Evolutionary conservation across 2,888 invertebrate genomes (phyloP).

Genomic region (Tiliacea aurago): DNA sequence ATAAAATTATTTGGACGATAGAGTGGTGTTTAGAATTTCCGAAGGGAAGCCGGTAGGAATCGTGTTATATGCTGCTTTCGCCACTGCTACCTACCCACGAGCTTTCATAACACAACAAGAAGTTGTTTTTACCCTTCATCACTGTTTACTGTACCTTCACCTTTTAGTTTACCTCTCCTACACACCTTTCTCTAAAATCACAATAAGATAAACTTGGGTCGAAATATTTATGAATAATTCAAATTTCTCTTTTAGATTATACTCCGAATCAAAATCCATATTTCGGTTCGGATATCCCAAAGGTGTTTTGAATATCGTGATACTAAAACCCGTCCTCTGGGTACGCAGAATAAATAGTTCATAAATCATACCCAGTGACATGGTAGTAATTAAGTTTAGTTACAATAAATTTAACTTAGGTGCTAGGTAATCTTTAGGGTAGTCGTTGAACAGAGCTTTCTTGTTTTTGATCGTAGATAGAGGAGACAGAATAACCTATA

Average conservation of each 20-base stretch:
- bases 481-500: background rate
- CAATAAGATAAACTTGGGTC: slow-evolving; percentile 10
- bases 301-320: slow-evolving; percentile 45
- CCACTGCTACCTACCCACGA: too few species aligned
- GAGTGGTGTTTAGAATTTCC: too few species aligned
- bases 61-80: too few species aligned
- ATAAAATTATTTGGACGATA: too few species aligned
- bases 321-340: slow-evolving; percentile 12
- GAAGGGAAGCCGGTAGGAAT: too few species aligned
- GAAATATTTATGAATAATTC: slow-evolving; percentile 45
- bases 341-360: slow-evolving; percentile 27
- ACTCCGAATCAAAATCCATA: slow-evolving; percentile 26
- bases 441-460: too few species aligned
- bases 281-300: slow-evolving; percentile 42
- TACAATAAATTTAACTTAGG: background rate
- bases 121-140: background rate
- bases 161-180: background rate
- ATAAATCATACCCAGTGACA: slow-evolving; percentile 43
- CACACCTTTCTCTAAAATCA: slow-evolving; percentile 23
- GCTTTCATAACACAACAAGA: background rate
- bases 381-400: slow-evolving; percentile 28
- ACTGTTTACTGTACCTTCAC: background rate
- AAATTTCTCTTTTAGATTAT: slow-evolving; percentile 23
- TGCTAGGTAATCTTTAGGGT: background rate
- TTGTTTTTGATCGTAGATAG: background rate